These are phyloP conservation scores for Alexandromys fortis DNA, from an alignment of 2,113 vertebrate species.

Conservation along the genomic window DNA sequence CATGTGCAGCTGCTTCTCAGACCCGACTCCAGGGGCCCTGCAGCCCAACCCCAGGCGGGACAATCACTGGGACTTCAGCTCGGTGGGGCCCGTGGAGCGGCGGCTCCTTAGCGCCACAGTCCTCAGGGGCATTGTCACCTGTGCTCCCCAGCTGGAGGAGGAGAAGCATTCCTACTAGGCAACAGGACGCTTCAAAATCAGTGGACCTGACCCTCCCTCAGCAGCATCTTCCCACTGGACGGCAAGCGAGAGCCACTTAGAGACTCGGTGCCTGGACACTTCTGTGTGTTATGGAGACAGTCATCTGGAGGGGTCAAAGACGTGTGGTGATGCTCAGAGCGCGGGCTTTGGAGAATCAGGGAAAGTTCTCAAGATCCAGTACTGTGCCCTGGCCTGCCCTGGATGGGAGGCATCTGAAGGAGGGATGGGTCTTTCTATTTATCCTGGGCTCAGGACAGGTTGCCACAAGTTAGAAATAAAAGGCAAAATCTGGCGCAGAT, in stretches of 20 bases:
- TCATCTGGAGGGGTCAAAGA: not conserved
- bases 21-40: not conserved
- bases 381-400: not conserved
- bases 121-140: not conserved
- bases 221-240: not conserved
- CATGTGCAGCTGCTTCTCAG: too few relatives aligned
- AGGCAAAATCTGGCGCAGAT: not conserved
- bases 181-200: not conserved
- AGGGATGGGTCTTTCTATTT: not conserved
- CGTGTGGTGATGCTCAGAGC: fast-evolving
- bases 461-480: conserved; percentile 48
- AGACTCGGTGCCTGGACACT: not conserved
- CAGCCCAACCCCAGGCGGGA: not conserved
- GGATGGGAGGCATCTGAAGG: not conserved
- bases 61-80: conserved; percentile 29
- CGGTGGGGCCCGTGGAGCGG: not conserved
- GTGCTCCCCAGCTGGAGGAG: not conserved
- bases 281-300: not conserved
- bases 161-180: not conserved
- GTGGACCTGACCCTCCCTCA: not conserved
- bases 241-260: not conserved
- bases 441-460: conserved; percentile 25
- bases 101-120: not conserved
- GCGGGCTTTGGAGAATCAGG: not conserved
- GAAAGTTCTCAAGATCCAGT: not conserved